These are phyloP conservation scores for Apamea anceps DNA, from an alignment of 2,888 invertebrate genomes.

Conservation along the genomic window DNA sequence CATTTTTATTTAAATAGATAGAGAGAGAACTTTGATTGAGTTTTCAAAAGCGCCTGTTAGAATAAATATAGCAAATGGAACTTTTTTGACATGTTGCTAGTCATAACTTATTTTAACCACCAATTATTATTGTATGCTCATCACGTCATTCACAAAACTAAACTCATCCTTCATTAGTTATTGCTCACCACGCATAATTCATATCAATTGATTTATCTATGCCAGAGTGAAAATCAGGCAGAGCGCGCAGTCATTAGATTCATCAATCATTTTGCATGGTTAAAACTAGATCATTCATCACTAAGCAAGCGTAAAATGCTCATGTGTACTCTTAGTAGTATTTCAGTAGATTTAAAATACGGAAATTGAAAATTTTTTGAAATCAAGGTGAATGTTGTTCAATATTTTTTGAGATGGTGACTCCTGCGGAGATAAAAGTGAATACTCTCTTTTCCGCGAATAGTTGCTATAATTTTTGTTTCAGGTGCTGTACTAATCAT, in stretches of 20 bases:
- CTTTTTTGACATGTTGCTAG: neutral
- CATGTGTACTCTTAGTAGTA: conserved; percentile 4
- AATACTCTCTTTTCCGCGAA: neutral
- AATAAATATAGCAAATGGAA: neutral
- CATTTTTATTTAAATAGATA: no score
- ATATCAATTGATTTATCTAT: conserved; percentile 45
- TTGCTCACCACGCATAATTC: neutral
- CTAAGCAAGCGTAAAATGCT: conserved; percentile 24
- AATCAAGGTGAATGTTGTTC: neutral
- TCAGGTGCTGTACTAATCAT: neutral
- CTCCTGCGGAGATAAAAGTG: neutral
- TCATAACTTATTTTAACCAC: neutral
- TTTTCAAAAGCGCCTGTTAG: neutral
- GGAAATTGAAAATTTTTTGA: neutral
- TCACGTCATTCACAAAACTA: neutral
- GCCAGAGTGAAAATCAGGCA: conserved; percentile 44
- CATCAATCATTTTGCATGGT: conserved; percentile 58
- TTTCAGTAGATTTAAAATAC: neutral
- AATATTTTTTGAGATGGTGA: neutral
- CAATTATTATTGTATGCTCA: no score
- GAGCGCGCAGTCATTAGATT: conserved; percentile 36
- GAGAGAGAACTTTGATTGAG: no score
- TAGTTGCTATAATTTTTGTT: neutral
- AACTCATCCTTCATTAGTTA: conserved; percentile 21
- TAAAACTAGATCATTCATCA: conserved; percentile 58